Base-by-base conservation (phyloP, 92 coral and sea anemone species). In the Parazoanthus swiftii region DNA sequence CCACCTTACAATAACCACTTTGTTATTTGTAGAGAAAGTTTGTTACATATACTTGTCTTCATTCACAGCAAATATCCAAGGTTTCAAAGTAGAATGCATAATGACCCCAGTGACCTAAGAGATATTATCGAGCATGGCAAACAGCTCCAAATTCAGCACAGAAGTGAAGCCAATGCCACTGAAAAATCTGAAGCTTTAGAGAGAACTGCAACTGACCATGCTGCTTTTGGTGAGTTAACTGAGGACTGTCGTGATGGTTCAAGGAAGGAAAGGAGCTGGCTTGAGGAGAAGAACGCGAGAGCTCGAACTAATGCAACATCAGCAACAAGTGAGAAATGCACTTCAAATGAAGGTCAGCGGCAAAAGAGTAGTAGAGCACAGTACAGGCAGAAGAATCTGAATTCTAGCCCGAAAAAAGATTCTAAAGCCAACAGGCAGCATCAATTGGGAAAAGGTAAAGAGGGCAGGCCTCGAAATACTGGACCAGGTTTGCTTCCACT, bases 211-310 rank as follows among this genome's bases (percentile, higher is more conserved):
- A 84, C 6, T 9, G 68, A 14, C 8, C 66, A 6, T 26, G 21
- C 63, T 26, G 29, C 77, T 4, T 15, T 10, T 26, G 38, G n/a
- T 21, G 76, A 65, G 38, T 35, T 29, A 33, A 13, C 77, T 70
- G 79, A 26, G 0, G 33, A 18, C 66, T 70, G 70, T 25, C n/a
- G 10, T 29, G 79, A 84, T 70, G 66, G 26, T 84, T 71, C 87
- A 26, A 71, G 16, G 77, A 72, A 46, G 25, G 79, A 84, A 46
- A 46, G 87, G 7, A 71, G 79, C 44, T 84, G 87, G 87, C 78
- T 68, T 11, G 65, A 82, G 46, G 79, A 71, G n/a, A 84, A 84
- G 38, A 84, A 84, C 25, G 2, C 46, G 11, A 48, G 25, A 8
- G 59, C 37, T 23, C 26, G 38, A 21, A 15, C 74, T 20, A 82